phyloP scores from a whole-genome alignment of 2,113 vertebrate genomes.

The Okapia johnstoni region DNA sequence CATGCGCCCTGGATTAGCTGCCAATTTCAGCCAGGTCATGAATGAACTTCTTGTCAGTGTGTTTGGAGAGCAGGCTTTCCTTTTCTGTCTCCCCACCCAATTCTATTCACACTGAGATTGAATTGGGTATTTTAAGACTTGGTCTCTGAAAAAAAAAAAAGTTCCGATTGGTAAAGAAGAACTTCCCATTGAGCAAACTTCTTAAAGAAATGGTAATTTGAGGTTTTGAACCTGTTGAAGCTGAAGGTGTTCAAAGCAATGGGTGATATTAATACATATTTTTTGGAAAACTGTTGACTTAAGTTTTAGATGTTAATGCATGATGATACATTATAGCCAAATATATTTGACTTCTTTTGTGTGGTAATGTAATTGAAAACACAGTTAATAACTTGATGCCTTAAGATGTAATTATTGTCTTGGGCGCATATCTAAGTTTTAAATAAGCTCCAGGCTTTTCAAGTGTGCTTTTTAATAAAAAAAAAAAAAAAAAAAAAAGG shows the following conservation, averaged over 20 bases:
- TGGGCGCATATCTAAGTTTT: neutral
- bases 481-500: neutral
- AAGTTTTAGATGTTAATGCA: neutral
- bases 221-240: neutral
- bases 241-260: neutral
- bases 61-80: neutral
- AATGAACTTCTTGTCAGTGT: constrained; percentile 38
- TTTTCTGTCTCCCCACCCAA: neutral
- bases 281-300: neutral
- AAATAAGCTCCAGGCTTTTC: neutral
- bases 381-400: neutral
- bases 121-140: neutral
- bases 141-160: neutral
- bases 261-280: neutral
- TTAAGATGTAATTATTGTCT: neutral
- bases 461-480: neutral
- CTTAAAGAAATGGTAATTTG: neutral
- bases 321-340: neutral
- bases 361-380: neutral
- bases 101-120: neutral
- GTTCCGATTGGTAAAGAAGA: neutral
- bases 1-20: neutral
- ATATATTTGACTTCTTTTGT: neutral
- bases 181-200: neutral
- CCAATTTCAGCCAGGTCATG: constrained; percentile 27